These are phyloP conservation scores for Campaea margaritaria DNA, from an alignment of 2,888 invertebrate genomes.

Conservation along the genomic window DNA sequence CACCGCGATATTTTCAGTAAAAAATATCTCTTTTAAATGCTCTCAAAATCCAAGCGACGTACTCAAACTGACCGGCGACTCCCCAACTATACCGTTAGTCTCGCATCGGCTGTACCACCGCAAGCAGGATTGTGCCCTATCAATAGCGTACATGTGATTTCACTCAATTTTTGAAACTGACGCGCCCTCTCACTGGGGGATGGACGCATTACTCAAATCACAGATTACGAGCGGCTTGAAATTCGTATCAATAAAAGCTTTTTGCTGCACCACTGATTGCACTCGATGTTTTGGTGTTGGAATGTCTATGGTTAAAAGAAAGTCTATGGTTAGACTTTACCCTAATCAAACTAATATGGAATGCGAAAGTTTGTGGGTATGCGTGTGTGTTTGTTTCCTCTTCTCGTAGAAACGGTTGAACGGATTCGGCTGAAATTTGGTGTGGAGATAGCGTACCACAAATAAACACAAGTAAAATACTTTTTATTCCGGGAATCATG, in stretches of 20 bases:
- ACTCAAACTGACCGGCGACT: slow-evolving; percentile 6
- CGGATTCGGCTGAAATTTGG: too few species aligned
- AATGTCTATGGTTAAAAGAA: background rate
- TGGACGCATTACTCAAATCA: slow-evolving; percentile 71
- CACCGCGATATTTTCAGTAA: too few species aligned
- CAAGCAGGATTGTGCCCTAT: slow-evolving; percentile 65
- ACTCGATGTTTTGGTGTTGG: slow-evolving; percentile 25
- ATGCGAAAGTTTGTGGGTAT: too few species aligned
- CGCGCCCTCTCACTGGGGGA: slow-evolving; percentile 69
- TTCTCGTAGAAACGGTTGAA: too few species aligned
- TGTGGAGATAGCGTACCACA: too few species aligned
- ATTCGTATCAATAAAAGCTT: slow-evolving; percentile 48
- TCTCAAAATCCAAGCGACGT: background rate
- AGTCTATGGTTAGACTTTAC: background rate
- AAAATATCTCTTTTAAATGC: background rate
- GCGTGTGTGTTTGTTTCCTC: too few species aligned
- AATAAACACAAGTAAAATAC: too few species aligned
- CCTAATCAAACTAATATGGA: too few species aligned
- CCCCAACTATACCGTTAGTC: slow-evolving; percentile 31
- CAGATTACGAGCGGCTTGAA: slow-evolving; percentile 61
- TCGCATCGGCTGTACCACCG: slow-evolving; percentile 50
- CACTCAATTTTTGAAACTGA: slow-evolving; percentile 84
- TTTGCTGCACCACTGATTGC: slow-evolving; percentile 41
- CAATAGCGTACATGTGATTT: slow-evolving; percentile 82
- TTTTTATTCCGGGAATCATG: too few species aligned